These are phyloP conservation scores for Rynchops niger DNA, from an alignment of 2,113 vertebrate species.

Conservation along the genomic window DNA sequence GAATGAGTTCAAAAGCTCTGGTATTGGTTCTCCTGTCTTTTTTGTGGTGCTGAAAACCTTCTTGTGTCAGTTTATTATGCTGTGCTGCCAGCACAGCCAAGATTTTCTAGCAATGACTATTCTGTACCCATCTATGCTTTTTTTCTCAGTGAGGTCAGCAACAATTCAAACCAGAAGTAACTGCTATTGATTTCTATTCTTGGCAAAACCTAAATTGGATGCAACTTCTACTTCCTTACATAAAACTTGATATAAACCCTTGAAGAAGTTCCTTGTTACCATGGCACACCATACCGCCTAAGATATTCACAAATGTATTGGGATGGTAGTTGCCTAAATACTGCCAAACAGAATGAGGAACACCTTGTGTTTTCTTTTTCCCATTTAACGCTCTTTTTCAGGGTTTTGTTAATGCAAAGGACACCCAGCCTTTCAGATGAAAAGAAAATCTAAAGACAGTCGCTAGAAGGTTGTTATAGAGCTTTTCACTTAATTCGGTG, in stretches of 20 bases:
- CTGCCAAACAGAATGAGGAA: neutral
- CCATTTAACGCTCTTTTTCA: neutral
- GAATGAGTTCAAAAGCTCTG: neutral
- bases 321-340: neutral
- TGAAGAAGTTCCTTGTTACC: neutral
- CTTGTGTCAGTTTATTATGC: neutral
- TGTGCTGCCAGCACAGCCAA: neutral
- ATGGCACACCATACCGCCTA: neutral
- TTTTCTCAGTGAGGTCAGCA: neutral
- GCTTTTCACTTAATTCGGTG: neutral
- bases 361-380: neutral
- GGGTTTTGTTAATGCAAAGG: neutral
- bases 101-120: neutral
- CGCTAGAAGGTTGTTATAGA: rapidly evolving
- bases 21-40: neutral
- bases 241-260: neutral
- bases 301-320: neutral
- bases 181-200: neutral
- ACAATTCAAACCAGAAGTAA: neutral
- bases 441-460: neutral
- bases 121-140: neutral
- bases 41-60: neutral
- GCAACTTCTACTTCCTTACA: neutral
- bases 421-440: neutral
- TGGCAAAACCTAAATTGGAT: neutral